Base-by-base conservation (phyloP, 2,888 invertebrate species). In the Nebria salina region DNA sequence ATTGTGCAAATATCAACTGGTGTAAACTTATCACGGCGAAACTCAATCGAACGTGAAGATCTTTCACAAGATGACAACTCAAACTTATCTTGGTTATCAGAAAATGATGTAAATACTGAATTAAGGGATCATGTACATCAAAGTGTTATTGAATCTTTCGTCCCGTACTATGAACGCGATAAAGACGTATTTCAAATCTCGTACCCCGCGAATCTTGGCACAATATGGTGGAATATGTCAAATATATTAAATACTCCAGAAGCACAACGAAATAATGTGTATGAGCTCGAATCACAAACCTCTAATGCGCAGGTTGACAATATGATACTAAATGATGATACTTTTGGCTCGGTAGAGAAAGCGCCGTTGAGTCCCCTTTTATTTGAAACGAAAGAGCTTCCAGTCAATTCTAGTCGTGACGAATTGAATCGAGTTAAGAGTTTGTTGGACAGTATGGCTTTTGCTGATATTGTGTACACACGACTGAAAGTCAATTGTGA, bases 171-270 rank as follows among this genome's bases (percentile, higher is more conserved):
- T 26, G 65, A 81, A 81, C 26, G 66, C n/a, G 81, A 81, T 73
- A 83, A 9, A 83, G 82, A 72, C 79, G 82, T n/a, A 84, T 83
- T 76, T 25, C 72, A 77, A 80, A n/a, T 87, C 8, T 85, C 86
- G 1, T 83, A 83, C 77, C 83, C 85, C 65, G 66, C 86, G 25
- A 84, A 87, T 83, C 83, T 88, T 42, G 85, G 84, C 54, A 81
- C 72, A 11, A 72, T 87, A 41, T 88, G 88, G 87, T 88, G 88
- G 87, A 87, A 87, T 84, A 84, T 88, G 41, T 85, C 88, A 4
- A 83, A 84, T 73, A 68, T 84, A 75, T 81, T 84, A 75, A 70
- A 73, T 65, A 66, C 70, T 54, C 26, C 75, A 76, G 11, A 13
- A 4, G 8, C 81, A 15, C 34, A 25, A 65, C 43, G 6, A 25